phyloP scores from a whole-genome alignment of 2,888 invertebrate genomes.

The Cephus runcator region DNA sequence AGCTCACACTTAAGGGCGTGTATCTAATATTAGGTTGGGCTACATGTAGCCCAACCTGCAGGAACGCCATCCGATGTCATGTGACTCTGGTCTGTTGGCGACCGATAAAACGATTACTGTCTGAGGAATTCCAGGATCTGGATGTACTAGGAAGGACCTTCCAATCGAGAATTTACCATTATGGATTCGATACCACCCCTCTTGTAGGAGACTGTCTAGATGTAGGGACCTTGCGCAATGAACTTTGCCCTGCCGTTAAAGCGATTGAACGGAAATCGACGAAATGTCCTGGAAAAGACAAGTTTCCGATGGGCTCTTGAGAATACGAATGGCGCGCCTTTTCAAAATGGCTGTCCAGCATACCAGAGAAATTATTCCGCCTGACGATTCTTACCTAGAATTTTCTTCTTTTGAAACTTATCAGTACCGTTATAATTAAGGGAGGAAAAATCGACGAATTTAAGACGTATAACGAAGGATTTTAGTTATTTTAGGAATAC shows the following conservation, averaged over 20 bases:
- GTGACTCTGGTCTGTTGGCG: neutral
- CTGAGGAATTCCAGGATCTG: neutral
- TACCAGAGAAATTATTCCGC: neutral
- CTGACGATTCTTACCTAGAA: neutral
- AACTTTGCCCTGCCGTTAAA: neutral
- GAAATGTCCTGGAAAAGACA: neutral
- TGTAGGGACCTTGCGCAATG: neutral
- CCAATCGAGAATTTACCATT: neutral
- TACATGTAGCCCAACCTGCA: neutral
- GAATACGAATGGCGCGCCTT: neutral
- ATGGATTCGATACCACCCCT: neutral
- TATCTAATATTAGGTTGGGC: conserved; percentile 28
- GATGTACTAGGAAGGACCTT: neutral
- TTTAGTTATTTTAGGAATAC: no score
- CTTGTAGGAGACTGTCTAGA: neutral
- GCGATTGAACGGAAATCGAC: neutral
- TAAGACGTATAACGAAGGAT: neutral
- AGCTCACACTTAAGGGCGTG: conserved; percentile 40
- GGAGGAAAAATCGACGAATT: neutral
- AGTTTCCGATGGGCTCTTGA: neutral
- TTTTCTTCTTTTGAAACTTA: neutral
- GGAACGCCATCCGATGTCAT: neutral
- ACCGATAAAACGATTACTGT: neutral
- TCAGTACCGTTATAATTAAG: neutral
- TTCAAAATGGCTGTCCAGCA: neutral